These are phyloP conservation scores for Alethe diademata DNA, from an alignment of 2,113 vertebrate genomes.

Conservation along the genomic window DNA sequence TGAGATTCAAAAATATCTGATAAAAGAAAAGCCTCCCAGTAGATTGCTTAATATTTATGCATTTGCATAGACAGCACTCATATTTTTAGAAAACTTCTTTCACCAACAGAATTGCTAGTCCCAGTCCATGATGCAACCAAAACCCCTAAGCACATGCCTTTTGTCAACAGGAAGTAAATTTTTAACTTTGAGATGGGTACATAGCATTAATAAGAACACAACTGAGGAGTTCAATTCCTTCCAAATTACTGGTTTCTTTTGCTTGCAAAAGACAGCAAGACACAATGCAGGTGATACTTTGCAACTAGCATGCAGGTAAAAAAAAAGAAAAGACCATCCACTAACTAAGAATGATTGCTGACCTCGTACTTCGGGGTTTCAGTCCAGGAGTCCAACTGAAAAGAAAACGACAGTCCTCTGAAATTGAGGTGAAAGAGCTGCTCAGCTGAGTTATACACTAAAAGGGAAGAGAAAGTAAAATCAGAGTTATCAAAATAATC, in stretches of 20 bases:
- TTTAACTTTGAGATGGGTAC: not conserved
- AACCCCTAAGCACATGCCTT: not conserved
- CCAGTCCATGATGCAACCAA: not conserved
- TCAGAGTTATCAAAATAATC: not conserved
- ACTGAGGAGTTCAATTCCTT: not conserved
- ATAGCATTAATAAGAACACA: not conserved
- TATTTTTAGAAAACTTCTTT: slow-evolving; percentile 29
- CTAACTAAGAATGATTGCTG: slow-evolving; percentile 49
- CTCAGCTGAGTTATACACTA: slow-evolving; percentile 97
- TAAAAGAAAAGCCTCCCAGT: not conserved
- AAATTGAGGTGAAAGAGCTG: slow-evolving; percentile 99
- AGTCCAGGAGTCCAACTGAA: slow-evolving; percentile 98
- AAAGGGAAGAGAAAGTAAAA: slow-evolving; percentile 7
- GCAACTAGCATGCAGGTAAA: not conserved
- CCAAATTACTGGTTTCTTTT: not conserved
- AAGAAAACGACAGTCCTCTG: slow-evolving; percentile 96
- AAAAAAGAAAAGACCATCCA: not conserved
- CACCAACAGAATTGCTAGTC: not conserved
- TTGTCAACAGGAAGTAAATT: not conserved
- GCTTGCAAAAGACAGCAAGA: not conserved
- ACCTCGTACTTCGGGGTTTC: slow-evolving; percentile 99
- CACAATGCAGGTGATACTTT: not conserved
- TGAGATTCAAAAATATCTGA: slow-evolving; percentile 19
- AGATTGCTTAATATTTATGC: not conserved
- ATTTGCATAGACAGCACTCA: not conserved